Evolutionary conservation across 2,888 invertebrate species (phyloP).

Genomic region (Sinopyrophorus schimmeli): DNA sequence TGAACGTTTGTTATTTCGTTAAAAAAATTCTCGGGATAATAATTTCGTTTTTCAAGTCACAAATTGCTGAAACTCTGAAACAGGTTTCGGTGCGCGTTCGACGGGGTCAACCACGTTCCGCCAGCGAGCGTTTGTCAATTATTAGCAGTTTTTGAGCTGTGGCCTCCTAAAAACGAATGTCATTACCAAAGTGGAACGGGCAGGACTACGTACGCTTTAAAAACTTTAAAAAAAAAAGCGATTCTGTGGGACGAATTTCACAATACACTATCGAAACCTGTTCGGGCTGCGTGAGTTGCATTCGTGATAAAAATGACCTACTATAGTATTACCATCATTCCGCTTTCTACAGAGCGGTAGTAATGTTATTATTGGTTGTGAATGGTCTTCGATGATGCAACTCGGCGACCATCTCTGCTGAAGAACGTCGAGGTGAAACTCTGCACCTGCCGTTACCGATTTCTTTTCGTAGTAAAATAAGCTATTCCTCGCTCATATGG

Average conservation of each 20-base stretch:
- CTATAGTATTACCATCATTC: conserved; percentile 39
- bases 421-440: conserved; percentile 31
- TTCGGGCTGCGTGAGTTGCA: conserved; percentile 33
- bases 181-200: conserved; percentile 22
- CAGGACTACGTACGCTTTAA: conserved; percentile 13
- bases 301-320: conserved; percentile 43
- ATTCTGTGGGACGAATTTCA: conserved; percentile 26
- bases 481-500: conserved; percentile 13
- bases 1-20: conserved; percentile 3
- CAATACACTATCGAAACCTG: conserved; percentile 29
- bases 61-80: conserved; percentile 13
- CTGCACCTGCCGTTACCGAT: conserved; percentile 32
- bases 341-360: conserved; percentile 35
- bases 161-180: conserved; percentile 18
- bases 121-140: conserved; percentile 18
- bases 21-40: conserved; percentile 7
- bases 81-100: conserved; percentile 16
- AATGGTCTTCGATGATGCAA: conserved; percentile 38
- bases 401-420: conserved; percentile 24
- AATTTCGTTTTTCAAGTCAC: conserved; percentile 9
- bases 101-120: conserved; percentile 19
- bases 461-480: conserved; percentile 27
- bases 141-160: conserved; percentile 21
- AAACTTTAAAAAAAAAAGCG: too few relatives aligned
- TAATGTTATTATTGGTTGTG: conserved; percentile 38